Conservation (phyloP, 2,113 vertebrate genomes). For the Drymodes brunneopygia region DNA sequence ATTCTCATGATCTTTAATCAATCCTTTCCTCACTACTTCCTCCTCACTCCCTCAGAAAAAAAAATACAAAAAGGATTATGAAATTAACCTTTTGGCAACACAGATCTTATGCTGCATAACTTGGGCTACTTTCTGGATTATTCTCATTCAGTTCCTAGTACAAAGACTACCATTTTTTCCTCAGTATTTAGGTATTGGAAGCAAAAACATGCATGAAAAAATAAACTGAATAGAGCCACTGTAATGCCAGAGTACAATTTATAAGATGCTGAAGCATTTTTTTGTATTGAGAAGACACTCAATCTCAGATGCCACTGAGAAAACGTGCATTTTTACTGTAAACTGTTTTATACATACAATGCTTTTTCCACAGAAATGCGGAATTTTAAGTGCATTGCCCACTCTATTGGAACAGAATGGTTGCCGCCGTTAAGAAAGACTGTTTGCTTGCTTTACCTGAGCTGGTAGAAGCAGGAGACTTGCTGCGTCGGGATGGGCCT, state of each 20-base stretch:
- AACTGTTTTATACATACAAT: not conserved
- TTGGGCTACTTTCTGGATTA: not conserved
- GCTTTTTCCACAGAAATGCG: not conserved
- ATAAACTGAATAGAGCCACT: not conserved
- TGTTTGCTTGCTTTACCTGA: slow-evolving; percentile 78
- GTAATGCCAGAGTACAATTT: not conserved
- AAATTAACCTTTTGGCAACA: not conserved
- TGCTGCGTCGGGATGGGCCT: slow-evolving; percentile 89
- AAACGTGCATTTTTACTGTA: not conserved
- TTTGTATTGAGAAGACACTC: not conserved
- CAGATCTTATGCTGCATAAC: not conserved
- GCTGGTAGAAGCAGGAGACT: slow-evolving; percentile 90
- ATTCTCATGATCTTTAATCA: not conserved
- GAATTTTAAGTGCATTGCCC: not conserved
- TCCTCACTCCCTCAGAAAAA: not conserved
- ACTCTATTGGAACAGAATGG: not conserved
- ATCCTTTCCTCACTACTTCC: not conserved
- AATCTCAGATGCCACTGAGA: not conserved
- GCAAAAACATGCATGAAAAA: not conserved
- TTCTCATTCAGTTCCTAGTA: not conserved
- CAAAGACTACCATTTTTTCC: not conserved
- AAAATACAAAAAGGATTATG: not conserved
- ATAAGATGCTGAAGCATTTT: not conserved
- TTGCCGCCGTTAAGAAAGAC: not conserved
- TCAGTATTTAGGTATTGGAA: not conserved